Evolutionary conservation across 1,140 invertebrate genomes (phyloP).

Genomic region (Mycetomoellerius zeteki): DNA sequence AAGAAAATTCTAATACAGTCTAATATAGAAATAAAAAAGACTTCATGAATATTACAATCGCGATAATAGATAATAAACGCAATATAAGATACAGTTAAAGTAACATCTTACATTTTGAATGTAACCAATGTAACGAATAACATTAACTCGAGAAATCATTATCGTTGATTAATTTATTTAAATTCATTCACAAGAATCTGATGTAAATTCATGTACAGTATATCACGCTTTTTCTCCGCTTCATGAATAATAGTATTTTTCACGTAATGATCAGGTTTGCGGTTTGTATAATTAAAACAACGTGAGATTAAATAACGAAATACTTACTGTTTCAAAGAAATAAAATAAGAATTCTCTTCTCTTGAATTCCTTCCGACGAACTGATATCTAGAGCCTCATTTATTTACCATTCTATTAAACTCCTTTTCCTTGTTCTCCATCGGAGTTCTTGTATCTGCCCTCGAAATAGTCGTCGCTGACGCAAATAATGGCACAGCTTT

Average conservation of each 20-base stretch:
- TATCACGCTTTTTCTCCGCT: neutral
- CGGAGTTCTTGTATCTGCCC: conserved; percentile 66
- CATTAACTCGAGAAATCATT: conserved; percentile 7
- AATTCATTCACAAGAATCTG: neutral
- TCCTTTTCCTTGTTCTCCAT: conserved; percentile 27
- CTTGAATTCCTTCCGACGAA: conserved; percentile 11
- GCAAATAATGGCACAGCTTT: conserved; percentile 1
- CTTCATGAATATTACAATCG: neutral
- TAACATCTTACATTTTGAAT: neutral
- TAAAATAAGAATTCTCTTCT: conserved; percentile 59
- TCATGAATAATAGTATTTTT: conserved; percentile 17
- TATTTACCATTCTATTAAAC: conserved; percentile 18
- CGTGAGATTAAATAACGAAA: neutral
- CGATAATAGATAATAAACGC: neutral
- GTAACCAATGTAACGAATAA: neutral
- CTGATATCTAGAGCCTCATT: conserved; percentile 17
- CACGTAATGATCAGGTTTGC: neutral
- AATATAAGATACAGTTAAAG: neutral
- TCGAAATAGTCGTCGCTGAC: conserved; percentile 12
- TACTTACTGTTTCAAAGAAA: neutral
- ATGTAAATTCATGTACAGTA: neutral
- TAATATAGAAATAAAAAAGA: too few relatives aligned
- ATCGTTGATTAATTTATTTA: conserved; percentile 28
- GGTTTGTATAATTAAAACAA: neutral
- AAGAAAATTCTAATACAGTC: too few relatives aligned